Evolutionary conservation across 2,888 invertebrate species (phyloP).

Genomic region (Sarcophaga rosellei): DNA sequence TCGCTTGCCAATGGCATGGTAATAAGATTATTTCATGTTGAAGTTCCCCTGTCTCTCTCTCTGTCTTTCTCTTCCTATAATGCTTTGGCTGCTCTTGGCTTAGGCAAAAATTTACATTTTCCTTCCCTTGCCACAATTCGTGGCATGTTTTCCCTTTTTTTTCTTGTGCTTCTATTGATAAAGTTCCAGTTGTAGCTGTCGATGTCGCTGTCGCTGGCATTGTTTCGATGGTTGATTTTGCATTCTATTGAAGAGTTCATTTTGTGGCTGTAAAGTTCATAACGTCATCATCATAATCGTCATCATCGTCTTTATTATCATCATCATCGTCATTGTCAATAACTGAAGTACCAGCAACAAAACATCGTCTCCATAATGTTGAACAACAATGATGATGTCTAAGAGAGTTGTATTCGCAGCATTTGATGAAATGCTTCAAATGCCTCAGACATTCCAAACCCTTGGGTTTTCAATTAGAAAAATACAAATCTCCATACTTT

Average conservation of each 20-base stretch:
- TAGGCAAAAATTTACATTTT: not conserved
- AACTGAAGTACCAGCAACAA: not conserved
- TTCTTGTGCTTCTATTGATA: not conserved
- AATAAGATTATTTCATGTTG: not conserved
- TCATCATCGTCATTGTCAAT: no score
- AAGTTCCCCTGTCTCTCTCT: not conserved
- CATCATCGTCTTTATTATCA: no score
- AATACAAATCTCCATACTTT: not conserved
- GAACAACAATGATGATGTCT: not conserved
- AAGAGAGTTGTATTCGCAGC: not conserved
- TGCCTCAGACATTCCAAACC: conserved; percentile 58
- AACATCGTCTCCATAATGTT: not conserved
- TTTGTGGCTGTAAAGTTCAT: not conserved
- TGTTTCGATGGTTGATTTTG: not conserved
- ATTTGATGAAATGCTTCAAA: conserved; percentile 63
- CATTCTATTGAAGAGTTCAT: not conserved
- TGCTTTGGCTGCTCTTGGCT: not conserved
- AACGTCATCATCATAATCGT: not conserved
- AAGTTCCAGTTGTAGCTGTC: not conserved
- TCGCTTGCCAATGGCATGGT: not conserved
- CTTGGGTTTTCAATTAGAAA: conserved; percentile 34
- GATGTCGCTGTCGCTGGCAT: not conserved
- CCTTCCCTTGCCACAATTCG: not conserved
- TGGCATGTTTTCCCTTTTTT: not conserved
- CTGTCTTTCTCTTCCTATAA: not conserved